These are phyloP conservation scores for Eristalis pertinax DNA, from an alignment of 2,888 invertebrate species.

Conservation along the genomic window DNA sequence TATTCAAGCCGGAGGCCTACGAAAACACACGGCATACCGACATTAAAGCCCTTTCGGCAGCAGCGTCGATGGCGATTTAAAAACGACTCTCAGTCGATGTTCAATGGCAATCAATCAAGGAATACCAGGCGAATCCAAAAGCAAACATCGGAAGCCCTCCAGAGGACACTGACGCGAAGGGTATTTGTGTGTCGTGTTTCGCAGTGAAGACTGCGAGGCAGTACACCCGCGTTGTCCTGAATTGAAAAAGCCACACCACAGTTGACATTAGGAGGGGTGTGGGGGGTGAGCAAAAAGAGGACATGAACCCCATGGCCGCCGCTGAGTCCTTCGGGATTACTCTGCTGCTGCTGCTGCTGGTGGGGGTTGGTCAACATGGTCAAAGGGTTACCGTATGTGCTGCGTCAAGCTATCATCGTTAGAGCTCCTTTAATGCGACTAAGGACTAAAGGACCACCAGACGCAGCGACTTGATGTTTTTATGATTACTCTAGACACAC, in stretches of 20 bases:
- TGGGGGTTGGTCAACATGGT: conserved; percentile 21
- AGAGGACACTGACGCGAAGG: conserved; percentile 13
- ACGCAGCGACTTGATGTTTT: conserved; percentile 36
- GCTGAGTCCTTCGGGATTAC: conserved; percentile 20
- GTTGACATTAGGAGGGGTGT: not conserved
- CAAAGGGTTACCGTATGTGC: conserved; percentile 23
- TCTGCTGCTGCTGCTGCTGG: conserved; percentile 1
- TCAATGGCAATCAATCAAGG: conserved; percentile 22
- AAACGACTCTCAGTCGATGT: not conserved
- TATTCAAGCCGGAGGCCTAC: conserved; percentile 15
- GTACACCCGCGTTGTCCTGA: conserved; percentile 8
- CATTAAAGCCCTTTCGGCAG: not conserved
- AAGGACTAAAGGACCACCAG: conserved; percentile 26
- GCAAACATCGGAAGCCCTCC: conserved; percentile 8
- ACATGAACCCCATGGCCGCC: not conserved
- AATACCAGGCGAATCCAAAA: conserved; percentile 21
- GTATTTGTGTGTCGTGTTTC: not conserved
- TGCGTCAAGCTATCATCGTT: conserved; percentile 52
- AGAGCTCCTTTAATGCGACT: conserved; percentile 13
- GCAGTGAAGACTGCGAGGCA: not conserved
- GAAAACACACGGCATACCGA: not conserved
- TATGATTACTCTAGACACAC: conserved; percentile 33
- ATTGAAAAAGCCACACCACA: conserved; percentile 9
- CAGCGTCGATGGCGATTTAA: not conserved
- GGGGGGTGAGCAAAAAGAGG: not conserved